phyloP scores from a whole-genome alignment of 1,140 invertebrate genomes.

The Penaeus vannamei region DNA sequence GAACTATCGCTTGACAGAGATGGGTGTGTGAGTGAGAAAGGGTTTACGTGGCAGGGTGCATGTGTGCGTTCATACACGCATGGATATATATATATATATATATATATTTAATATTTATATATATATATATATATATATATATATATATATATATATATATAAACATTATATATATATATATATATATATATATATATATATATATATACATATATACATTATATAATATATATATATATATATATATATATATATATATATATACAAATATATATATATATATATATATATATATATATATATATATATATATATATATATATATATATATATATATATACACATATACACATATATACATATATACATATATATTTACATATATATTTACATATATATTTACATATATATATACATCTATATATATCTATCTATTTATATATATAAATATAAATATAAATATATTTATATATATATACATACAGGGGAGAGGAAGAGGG shows the following conservation, averaged over 20 bases:
- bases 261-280: constrained; percentile 15
- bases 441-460: constrained; percentile 21
- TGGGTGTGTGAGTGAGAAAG: too few species aligned
- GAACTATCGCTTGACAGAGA: too few species aligned
- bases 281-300: constrained; percentile 18
- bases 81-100: too few species aligned
- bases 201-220: too few species aligned
- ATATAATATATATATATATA: too few species aligned
- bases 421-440: constrained; percentile 16
- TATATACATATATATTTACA: background rate
- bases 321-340: constrained; percentile 33
- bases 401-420: background rate
- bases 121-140: too few species aligned
- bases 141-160: too few species aligned
- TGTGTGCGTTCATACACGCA: too few species aligned
- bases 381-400: background rate
- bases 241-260: background rate
- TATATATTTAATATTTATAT: too few species aligned
- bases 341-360: background rate
- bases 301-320: constrained; percentile 8
- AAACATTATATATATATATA: too few species aligned
- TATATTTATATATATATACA: constrained; percentile 9
- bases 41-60: too few species aligned
- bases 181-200: constrained; percentile 7
- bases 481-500: too few species aligned